These are phyloP conservation scores for Charadrius vociferus DNA, from an alignment of 2,113 vertebrate genomes.

Conservation along the genomic window DNA sequence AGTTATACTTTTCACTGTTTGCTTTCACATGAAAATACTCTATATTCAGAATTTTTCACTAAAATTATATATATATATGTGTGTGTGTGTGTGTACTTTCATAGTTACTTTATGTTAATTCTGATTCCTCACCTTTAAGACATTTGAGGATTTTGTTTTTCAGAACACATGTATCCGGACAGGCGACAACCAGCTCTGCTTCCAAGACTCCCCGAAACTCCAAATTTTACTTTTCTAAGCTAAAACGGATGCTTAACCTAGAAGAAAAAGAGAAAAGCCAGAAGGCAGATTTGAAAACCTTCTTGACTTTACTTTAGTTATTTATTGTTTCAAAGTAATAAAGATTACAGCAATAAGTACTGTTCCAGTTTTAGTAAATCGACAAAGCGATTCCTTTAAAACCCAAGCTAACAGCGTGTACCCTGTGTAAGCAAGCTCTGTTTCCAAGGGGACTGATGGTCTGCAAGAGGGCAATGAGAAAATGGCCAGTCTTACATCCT, in stretches of 20 bases:
- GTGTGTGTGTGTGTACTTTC: no score
- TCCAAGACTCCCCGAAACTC: conserved; percentile 76
- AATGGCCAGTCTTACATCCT: not conserved
- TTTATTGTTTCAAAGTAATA: not conserved
- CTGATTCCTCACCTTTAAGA: not conserved
- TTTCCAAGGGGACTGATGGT: not conserved
- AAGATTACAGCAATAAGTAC: conserved; percentile 6
- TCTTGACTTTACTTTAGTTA: conserved; percentile 85
- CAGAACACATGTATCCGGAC: conserved; percentile 71
- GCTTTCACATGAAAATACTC: not conserved
- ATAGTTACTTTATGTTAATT: not conserved
- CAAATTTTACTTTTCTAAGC: conserved; percentile 85
- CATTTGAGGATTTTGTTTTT: conserved; percentile 44
- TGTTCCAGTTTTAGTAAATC: not conserved
- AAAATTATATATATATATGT: not conserved
- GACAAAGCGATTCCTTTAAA: not conserved
- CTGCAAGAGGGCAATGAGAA: not conserved
- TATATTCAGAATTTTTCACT: not conserved
- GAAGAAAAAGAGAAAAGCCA: conserved; percentile 79
- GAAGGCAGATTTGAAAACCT: conserved; percentile 86
- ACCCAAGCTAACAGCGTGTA: not conserved
- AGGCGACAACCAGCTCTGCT: conserved; percentile 60
- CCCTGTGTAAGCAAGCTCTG: not conserved
- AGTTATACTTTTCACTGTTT: not conserved
- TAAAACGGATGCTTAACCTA: conserved; percentile 86